phyloP scores from a whole-genome alignment of 2,888 invertebrate species.

The Mongoloraphidia duomilia region DNA sequence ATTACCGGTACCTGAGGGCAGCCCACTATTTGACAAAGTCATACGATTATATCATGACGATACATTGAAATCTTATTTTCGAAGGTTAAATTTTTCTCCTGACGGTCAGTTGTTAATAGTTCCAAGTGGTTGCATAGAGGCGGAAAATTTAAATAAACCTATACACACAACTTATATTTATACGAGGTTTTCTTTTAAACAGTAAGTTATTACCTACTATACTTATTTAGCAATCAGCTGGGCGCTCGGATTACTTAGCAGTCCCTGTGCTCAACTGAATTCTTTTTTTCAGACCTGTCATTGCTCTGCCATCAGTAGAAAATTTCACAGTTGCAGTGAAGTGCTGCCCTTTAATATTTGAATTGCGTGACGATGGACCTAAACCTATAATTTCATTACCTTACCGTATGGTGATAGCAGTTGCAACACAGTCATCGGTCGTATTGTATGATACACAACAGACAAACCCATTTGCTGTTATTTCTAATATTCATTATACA shows the following conservation, averaged over 20 bases:
- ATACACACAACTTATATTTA: slow-evolving; percentile 41
- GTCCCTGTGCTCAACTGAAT: not conserved
- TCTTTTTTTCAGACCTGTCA: slow-evolving; percentile 50
- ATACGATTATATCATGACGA: slow-evolving; percentile 79
- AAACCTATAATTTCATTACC: slow-evolving; percentile 43
- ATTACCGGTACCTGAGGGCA: slow-evolving; percentile 41
- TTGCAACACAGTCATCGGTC: slow-evolving; percentile 77
- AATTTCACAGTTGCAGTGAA: slow-evolving; percentile 72
- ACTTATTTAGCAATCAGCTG: no score
- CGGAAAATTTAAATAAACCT: slow-evolving; percentile 47
- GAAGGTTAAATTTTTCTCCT: slow-evolving; percentile 79
- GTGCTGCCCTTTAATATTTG: slow-evolving; percentile 64
- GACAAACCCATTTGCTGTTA: slow-evolving; percentile 56
- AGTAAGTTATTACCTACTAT: slow-evolving; percentile 26
- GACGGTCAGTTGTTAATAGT: slow-evolving; percentile 84
- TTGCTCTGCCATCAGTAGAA: slow-evolving; percentile 61
- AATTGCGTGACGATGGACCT: slow-evolving; percentile 41
- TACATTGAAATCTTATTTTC: slow-evolving; percentile 84
- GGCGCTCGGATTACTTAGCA: not conserved
- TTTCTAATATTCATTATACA: slow-evolving; percentile 82
- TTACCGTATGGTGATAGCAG: slow-evolving; percentile 78
- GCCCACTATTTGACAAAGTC: slow-evolving; percentile 43
- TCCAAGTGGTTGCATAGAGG: slow-evolving; percentile 75
- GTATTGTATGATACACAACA: slow-evolving; percentile 83
- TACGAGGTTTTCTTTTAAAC: slow-evolving; percentile 43